A percentile compares a stretch with the other conserved stretches of the same genome.
phyloP scores from a whole-genome alignment of 1,140 invertebrate species.

The Chironomus tepperi region DNA sequence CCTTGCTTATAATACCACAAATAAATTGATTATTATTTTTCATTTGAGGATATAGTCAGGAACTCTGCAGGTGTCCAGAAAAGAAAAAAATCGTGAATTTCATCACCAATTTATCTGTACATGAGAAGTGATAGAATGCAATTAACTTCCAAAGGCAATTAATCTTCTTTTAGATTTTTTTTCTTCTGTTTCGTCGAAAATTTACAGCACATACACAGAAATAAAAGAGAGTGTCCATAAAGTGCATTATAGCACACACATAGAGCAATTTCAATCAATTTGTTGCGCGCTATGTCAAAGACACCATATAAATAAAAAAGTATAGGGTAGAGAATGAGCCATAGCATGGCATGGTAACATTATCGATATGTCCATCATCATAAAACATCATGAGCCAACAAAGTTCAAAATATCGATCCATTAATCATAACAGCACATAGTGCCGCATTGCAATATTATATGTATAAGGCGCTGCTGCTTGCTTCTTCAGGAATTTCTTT shows the following conservation, averaged over 20 bases:
- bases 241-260: conserved; percentile 12
- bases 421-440: neutral
- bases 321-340: neutral
- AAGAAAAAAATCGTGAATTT: neutral
- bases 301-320: neutral
- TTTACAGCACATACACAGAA: neutral
- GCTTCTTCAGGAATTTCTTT: conserved; percentile 12
- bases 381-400: conserved; percentile 12
- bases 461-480: neutral
- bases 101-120: conserved; percentile 5
- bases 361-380: conserved; percentile 12
- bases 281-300: conserved; percentile 5
- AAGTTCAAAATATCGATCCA: conserved; percentile 13
- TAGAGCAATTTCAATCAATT: conserved; percentile 2
- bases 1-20: too few species aligned
- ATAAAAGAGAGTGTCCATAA: neutral
- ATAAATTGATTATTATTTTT: too few species aligned
- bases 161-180: neutral
- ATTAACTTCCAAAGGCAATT: conserved; percentile 3
- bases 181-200: too few species aligned
- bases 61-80: neutral
- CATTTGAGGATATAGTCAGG: neutral
- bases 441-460: neutral
- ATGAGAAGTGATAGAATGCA: neutral
- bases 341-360: neutral